These are phyloP conservation scores for Microtus montanus DNA, from an alignment of 2,113 vertebrate genomes.

Conservation along the genomic window DNA sequence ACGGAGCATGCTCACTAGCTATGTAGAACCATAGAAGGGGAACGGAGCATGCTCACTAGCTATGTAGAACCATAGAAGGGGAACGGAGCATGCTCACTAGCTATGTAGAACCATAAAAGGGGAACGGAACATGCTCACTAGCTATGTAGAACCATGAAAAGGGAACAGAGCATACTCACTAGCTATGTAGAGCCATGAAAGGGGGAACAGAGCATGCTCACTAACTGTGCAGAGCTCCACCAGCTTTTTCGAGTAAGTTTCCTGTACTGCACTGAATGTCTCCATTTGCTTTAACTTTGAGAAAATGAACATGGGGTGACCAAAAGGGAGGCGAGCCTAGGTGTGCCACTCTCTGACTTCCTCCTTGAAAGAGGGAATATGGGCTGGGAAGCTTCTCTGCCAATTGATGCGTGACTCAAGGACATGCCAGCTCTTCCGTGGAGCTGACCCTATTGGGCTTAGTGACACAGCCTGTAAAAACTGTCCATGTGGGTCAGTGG, in stretches of 20 bases:
- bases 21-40: neutral
- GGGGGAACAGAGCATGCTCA: neutral
- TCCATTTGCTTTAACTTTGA: neutral
- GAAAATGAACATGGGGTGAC: neutral
- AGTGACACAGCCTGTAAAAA: neutral
- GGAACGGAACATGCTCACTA: neutral
- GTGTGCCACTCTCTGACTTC: neutral
- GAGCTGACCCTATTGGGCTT: neutral
- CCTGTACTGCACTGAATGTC: neutral
- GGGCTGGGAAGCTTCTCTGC: neutral
- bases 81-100: too few relatives aligned
- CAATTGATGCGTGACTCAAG: too few relatives aligned
- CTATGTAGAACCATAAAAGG: neutral
- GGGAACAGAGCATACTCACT: accelerated
- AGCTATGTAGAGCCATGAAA: too few relatives aligned
- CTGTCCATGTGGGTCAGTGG: neutral
- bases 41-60: too few relatives aligned
- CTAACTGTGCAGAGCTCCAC: neutral
- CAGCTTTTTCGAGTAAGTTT: neutral
- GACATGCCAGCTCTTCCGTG: neutral
- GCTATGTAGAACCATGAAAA: neutral
- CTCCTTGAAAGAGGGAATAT: too few relatives aligned
- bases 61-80: neutral
- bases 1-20: neutral
- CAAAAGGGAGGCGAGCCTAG: neutral